phyloP scores from a whole-genome alignment of 2,888 invertebrate species.

The Conus canariensis region DNA sequence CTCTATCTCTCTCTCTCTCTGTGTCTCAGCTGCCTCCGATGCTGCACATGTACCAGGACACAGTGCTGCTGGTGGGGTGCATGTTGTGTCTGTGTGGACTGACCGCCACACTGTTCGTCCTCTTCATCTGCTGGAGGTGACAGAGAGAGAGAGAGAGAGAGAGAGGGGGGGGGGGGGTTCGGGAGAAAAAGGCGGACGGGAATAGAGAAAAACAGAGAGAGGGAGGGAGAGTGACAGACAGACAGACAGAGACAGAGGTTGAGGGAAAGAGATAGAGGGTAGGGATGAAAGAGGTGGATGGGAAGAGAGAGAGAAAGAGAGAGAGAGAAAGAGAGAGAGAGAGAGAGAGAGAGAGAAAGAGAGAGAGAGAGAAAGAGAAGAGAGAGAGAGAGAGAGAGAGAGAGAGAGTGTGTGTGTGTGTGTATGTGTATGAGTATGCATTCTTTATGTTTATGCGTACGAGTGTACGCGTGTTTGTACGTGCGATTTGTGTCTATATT shows the following conservation, averaged over 20 bases:
- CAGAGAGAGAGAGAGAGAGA: not conserved
- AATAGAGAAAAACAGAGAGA: not conserved
- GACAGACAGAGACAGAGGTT: not conserved
- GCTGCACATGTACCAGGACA: slow-evolving; percentile 23
- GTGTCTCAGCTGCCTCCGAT: not conserved
- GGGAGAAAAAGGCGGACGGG: too few species aligned
- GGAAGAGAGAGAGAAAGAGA: too few species aligned
- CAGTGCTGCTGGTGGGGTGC: slow-evolving; percentile 50
- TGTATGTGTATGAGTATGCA: too few species aligned
- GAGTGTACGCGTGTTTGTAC: too few species aligned
- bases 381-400: too few species aligned
- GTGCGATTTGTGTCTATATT: too few species aligned
- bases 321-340: not conserved
- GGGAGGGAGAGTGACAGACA: not conserved
- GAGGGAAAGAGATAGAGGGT: too few species aligned
- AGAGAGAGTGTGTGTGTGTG: too few species aligned
- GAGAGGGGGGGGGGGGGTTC: too few species aligned
- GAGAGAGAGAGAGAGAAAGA: not conserved
- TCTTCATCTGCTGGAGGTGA: slow-evolving; percentile 53
- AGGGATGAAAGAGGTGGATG: too few species aligned
- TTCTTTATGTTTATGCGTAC: too few species aligned
- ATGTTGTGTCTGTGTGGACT: slow-evolving; percentile 48
- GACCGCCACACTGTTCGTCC: slow-evolving; percentile 44
- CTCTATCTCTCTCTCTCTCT: not conserved
- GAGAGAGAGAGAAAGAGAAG: not conserved